Evolutionary conservation across 1,140 invertebrate genomes (phyloP).

Genomic region (Andrena cerasifolii): DNA sequence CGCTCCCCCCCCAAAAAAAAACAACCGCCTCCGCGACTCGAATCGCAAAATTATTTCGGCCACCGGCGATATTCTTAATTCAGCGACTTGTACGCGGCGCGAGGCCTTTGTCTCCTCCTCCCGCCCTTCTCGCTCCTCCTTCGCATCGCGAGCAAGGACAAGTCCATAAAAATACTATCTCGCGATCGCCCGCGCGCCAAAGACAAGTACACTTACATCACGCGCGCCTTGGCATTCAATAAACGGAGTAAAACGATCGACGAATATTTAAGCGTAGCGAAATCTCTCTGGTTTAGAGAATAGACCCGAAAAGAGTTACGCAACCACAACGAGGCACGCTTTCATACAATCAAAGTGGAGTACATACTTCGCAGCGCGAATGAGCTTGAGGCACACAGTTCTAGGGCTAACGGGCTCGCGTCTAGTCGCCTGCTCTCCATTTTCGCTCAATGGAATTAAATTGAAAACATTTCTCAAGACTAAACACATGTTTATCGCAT

Average conservation of each 20-base stretch:
- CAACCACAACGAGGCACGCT: too few relatives aligned
- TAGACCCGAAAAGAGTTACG: neutral
- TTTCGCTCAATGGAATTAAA: too few relatives aligned
- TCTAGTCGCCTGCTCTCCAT: too few relatives aligned
- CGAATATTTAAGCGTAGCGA: neutral
- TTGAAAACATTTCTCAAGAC: too few relatives aligned
- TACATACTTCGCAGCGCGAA: too few relatives aligned
- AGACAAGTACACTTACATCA: too few relatives aligned
- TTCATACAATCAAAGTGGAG: too few relatives aligned
- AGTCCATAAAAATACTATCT: conserved; percentile 20
- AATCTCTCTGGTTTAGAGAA: neutral
- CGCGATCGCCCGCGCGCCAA: neutral
- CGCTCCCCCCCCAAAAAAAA: neutral
- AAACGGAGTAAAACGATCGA: neutral
- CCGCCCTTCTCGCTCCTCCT: neutral
- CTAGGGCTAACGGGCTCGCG: too few relatives aligned
- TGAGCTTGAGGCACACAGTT: too few relatives aligned
- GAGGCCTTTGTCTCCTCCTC: neutral
- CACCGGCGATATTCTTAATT: neutral
- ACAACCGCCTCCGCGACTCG: neutral
- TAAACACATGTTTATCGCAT: too few relatives aligned
- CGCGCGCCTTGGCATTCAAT: neutral
- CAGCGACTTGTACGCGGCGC: conserved; percentile 8
- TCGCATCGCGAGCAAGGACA: conserved; percentile 2
- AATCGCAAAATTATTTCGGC: conserved; percentile 1